Evolutionary conservation across 2,797 vertebrate species (phyloP).

Genomic region (Phataginus tricuspis): DNA sequence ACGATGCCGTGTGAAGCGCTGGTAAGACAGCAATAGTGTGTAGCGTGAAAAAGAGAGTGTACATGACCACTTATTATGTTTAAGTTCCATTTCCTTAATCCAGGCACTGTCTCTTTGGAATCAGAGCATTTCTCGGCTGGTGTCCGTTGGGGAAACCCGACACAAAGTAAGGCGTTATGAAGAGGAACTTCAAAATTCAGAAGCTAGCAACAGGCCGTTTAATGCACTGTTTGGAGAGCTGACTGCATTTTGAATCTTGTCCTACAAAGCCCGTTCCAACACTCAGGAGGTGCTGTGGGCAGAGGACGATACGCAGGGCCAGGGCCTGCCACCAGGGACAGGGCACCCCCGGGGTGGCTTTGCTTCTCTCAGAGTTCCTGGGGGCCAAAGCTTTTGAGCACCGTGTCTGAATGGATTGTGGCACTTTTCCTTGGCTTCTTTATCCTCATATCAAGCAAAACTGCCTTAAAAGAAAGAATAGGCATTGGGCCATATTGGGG

Average conservation of each 20-base stretch:
- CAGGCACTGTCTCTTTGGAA: not conserved
- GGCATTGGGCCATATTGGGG: accelerated
- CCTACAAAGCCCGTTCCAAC: accelerated
- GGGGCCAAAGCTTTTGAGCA: not conserved
- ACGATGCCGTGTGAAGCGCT: accelerated
- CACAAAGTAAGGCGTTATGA: not conserved
- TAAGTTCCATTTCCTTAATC: not conserved
- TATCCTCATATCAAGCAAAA: not conserved
- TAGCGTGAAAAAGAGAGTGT: not conserved
- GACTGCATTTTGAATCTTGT: not conserved
- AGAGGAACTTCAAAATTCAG: not conserved
- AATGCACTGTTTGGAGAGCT: not conserved
- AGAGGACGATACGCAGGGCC: not conserved
- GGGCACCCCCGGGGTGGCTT: not conserved
- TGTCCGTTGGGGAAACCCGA: not conserved
- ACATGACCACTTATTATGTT: no score
- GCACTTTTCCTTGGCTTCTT: not conserved
- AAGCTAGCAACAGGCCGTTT: not conserved
- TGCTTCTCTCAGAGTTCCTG: not conserved
- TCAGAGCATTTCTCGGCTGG: not conserved
- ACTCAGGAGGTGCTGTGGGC: no score
- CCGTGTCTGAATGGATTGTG: not conserved
- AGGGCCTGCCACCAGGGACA: no score
- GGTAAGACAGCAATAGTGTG: not conserved
- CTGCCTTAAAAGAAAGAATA: not conserved